Evolutionary conservation across 2,797 vertebrate genomes (phyloP).

Genomic region (Macroramphosus scolopax): DNA sequence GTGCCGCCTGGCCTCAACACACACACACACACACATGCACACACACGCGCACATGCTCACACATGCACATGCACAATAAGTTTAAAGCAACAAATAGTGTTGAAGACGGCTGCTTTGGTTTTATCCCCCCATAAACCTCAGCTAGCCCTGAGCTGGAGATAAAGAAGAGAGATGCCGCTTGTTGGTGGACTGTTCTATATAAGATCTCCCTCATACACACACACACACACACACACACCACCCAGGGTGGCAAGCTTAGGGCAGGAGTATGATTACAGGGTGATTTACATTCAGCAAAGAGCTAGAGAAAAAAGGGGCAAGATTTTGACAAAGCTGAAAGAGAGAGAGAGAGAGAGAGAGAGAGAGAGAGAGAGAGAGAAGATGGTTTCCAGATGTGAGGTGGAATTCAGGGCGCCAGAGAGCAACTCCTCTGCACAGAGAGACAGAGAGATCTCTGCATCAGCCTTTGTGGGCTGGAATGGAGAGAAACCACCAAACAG

Average conservation of each 20-base stretch:
- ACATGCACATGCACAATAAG: constrained; percentile 8
- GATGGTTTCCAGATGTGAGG: constrained; percentile 75
- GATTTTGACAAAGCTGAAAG: constrained; percentile 23
- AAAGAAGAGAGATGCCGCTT: constrained; percentile 17
- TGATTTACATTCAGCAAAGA: constrained; percentile 68
- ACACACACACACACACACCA: constrained; percentile 33
- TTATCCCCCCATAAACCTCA: constrained; percentile 44
- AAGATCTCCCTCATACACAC: constrained; percentile 13
- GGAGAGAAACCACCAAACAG: constrained; percentile 41
- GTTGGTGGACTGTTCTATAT: constrained; percentile 11
- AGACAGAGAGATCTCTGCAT: constrained; percentile 19
- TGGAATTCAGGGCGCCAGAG: constrained; percentile 57
- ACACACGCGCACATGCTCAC: constrained; percentile 10
- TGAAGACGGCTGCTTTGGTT: constrained; percentile 32
- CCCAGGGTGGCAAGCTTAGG: constrained; percentile 35
- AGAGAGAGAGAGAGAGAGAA: constrained; percentile 33
- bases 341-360: constrained; percentile 21
- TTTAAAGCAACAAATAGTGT: too few species aligned
- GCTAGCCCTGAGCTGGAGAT: constrained; percentile 25
- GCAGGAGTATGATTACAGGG: constrained; percentile 63
- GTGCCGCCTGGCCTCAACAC: constrained; percentile 24
- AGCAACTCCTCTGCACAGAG: constrained; percentile 32
- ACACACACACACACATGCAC: constrained; percentile 9
- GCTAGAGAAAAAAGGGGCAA: constrained; percentile 31
- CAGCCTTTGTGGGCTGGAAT: constrained; percentile 30